Evolutionary conservation across 2,797 vertebrate genomes (phyloP).

Genomic region (Podargus strigoides): DNA sequence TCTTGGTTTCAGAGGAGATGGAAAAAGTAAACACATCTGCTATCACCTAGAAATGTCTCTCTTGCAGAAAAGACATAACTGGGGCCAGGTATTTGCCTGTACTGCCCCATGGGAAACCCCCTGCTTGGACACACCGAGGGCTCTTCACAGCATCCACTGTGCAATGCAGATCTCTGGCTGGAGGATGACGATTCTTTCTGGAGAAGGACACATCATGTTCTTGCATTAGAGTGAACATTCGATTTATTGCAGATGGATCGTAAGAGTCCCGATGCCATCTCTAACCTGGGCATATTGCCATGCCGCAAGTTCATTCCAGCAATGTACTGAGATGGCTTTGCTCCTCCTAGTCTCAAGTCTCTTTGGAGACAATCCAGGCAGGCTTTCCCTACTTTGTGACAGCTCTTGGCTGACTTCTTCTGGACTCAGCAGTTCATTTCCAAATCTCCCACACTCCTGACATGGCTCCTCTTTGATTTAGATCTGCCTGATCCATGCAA

Average conservation of each 20-base stretch:
- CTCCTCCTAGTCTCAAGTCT: not conserved
- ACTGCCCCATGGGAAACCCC: not conserved
- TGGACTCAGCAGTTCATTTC: not conserved
- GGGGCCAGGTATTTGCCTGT: not conserved
- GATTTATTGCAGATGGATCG: not conserved
- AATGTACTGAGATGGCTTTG: not conserved
- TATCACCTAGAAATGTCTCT: not conserved
- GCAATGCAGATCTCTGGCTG: not conserved
- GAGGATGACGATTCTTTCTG: not conserved
- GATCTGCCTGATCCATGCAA: not conserved
- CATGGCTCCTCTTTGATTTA: not conserved
- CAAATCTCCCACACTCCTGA: not conserved
- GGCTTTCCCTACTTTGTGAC: conserved; percentile 6
- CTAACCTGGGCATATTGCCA: conserved; percentile 31
- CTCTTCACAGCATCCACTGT: not conserved
- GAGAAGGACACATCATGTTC: not conserved
- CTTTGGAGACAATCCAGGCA: conserved; percentile 25
- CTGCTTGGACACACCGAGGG: not conserved
- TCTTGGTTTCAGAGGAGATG: not conserved
- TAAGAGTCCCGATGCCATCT: conserved; percentile 1
- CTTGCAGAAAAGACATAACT: not conserved
- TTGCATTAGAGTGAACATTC: not conserved
- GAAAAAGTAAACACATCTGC: not conserved
- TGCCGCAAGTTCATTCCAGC: not conserved
- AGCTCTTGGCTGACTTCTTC: conserved; percentile 12